These are phyloP conservation scores for Nycticryphes semicollaris DNA, from an alignment of 2,113 vertebrate species.

Conservation along the genomic window DNA sequence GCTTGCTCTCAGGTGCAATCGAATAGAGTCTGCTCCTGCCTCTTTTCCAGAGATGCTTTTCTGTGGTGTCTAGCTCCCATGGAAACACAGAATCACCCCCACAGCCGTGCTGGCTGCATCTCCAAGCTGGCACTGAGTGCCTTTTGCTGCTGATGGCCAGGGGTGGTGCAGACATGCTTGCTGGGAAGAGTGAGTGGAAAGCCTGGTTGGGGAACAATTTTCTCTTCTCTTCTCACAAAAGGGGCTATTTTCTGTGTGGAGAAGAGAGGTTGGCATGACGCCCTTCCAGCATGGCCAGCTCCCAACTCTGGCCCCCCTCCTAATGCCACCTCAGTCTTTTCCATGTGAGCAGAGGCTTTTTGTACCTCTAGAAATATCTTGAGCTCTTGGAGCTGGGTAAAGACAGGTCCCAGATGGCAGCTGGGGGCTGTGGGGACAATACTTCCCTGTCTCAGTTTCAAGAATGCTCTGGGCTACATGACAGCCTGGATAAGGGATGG, in stretches of 20 bases:
- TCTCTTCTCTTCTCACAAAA: not conserved
- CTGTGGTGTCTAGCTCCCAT: not conserved
- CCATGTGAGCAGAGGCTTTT: not conserved
- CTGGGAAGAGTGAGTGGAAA: not conserved
- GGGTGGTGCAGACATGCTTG: not conserved
- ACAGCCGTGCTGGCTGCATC: not conserved
- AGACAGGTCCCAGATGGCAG: not conserved
- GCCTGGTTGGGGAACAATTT: not conserved
- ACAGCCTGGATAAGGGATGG: not conserved
- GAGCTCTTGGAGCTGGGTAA: not conserved
- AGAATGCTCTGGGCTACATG: not conserved
- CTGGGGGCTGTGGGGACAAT: not conserved
- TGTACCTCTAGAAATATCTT: not conserved
- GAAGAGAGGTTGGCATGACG: not conserved
- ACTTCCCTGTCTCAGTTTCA: not conserved
- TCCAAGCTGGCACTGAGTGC: not conserved
- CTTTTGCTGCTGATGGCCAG: not conserved
- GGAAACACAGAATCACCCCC: not conserved
- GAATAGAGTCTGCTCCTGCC: not conserved
- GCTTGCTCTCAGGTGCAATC: not conserved
- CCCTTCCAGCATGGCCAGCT: accelerated
- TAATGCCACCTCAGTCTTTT: not conserved
- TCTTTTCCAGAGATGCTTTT: not conserved
- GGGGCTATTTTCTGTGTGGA: not conserved
- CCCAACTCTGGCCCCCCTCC: not conserved